Percentiles rank a stretch among this genome's conserved stretches.
Conservation (phyloP, 92 coral and sea anemone species). For the Palythoa caribaeorum region DNA sequence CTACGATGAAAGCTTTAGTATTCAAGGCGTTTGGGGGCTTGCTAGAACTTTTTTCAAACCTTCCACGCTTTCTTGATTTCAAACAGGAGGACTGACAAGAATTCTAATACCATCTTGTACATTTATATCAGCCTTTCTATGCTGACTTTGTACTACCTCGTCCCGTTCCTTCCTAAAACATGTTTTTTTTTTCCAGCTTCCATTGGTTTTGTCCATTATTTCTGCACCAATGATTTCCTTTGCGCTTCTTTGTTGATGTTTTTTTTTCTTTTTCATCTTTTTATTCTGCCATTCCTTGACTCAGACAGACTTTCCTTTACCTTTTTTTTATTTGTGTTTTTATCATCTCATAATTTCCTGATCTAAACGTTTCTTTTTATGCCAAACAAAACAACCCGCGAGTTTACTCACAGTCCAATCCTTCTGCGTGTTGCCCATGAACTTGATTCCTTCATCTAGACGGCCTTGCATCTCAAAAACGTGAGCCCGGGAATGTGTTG, state of each 20-base stretch:
- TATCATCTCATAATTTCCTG: neutral
- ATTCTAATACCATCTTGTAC: too few relatives aligned
- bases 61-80: neutral
- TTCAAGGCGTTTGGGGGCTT: neutral
- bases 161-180: too few relatives aligned
- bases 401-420: slow-evolving; percentile 80
- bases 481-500: slow-evolving; percentile 89
- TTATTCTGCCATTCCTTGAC: too few relatives aligned
- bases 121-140: too few relatives aligned
- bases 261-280: too few relatives aligned
- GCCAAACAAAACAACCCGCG: too few relatives aligned
- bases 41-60: neutral
- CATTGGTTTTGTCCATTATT: too few relatives aligned
- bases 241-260: too few relatives aligned
- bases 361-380: neutral
- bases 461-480: slow-evolving; percentile 85
- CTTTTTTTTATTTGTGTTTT: neutral
- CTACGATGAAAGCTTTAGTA: neutral
- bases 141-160: too few relatives aligned
- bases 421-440: slow-evolving; percentile 67
- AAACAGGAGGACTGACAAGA: too few relatives aligned
- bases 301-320: neutral
- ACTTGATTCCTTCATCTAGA: slow-evolving; percentile 85
- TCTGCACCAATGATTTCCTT: too few relatives aligned
- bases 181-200: too few relatives aligned